Evolutionary conservation across 1,140 invertebrate species (phyloP).

Genomic region (Bombus superbus): DNA sequence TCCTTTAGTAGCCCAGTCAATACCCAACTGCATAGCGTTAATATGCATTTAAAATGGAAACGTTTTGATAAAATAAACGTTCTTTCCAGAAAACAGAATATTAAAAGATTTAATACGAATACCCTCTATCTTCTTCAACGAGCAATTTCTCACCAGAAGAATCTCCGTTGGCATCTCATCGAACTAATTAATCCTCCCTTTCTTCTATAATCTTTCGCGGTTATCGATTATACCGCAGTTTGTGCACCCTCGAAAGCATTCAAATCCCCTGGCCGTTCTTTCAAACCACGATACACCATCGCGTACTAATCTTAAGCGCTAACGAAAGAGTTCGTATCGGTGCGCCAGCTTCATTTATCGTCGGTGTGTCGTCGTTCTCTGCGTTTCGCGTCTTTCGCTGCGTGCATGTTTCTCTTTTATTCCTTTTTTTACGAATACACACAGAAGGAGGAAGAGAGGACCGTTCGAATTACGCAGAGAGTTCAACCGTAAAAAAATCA

Average conservation of each 20-base stretch:
- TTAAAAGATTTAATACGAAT: background rate
- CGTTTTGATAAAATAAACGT: background rate
- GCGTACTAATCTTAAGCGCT: background rate
- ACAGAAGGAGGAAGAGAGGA: background rate
- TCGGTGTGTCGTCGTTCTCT: background rate
- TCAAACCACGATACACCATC: constrained; percentile 1
- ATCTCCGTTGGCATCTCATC: constrained; percentile 5
- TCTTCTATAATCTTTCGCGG: background rate
- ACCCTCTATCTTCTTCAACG: background rate
- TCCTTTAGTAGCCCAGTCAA: no score
- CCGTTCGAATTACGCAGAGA: constrained; percentile 65
- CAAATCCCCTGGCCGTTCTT: constrained; percentile 30
- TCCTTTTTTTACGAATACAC: constrained; percentile 22
- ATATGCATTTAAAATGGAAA: background rate
- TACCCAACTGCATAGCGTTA: no score
- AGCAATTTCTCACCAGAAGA: background rate
- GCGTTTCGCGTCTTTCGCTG: constrained; percentile 3
- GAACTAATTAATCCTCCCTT: constrained; percentile 4
- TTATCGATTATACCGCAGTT: constrained; percentile 22
- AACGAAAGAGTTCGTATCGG: constrained; percentile 12
- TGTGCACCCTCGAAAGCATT: constrained; percentile 27
- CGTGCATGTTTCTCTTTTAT: background rate
- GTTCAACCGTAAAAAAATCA: constrained; percentile 62
- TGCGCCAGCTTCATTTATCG: background rate
- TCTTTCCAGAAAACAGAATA: background rate